Conservation (phyloP, 2,113 vertebrate species). For the Cygnus atratus region DNA sequence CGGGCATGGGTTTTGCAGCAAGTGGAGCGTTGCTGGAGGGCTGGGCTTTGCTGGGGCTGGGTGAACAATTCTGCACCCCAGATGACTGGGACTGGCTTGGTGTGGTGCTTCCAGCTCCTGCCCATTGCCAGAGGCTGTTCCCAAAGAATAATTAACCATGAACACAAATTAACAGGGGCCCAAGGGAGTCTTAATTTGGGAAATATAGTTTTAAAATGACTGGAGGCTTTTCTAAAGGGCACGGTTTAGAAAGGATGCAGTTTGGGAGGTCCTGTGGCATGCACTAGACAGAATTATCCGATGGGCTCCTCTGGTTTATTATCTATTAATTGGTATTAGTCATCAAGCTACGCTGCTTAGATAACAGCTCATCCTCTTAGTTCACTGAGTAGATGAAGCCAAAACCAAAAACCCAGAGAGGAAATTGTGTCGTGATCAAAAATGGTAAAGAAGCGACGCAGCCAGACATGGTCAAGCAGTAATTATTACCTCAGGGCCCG, state of each 20-base stretch:
- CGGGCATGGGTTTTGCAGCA: not conserved
- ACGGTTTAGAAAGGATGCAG: not conserved
- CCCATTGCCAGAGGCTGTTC: not conserved
- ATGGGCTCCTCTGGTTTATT: not conserved
- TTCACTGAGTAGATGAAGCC: not conserved
- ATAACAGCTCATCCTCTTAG: not conserved
- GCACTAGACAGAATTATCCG: not conserved
- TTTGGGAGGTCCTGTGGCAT: not conserved
- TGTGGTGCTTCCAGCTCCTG: not conserved
- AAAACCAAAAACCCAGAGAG: not conserved
- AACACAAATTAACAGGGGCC: not conserved
- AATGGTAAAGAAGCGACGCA: rapidly evolving
- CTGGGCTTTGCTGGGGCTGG: not conserved
- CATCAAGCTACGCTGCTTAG: not conserved
- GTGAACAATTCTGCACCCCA: not conserved
- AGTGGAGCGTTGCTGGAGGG: not conserved
- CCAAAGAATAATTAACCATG: not conserved
- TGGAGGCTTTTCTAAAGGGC: not conserved
- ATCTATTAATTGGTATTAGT: not conserved
- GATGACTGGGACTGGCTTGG: not conserved
- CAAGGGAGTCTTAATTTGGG: rapidly evolving
- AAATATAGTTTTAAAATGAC: not conserved
- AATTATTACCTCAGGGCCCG: not conserved
- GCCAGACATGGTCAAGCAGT: rapidly evolving
- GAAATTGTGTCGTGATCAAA: rapidly evolving